Percentiles rank a stretch among this genome's conserved stretches.
Conservation (phyloP, 1,140 invertebrate species). For the Paralvinella palmiformis region DNA sequence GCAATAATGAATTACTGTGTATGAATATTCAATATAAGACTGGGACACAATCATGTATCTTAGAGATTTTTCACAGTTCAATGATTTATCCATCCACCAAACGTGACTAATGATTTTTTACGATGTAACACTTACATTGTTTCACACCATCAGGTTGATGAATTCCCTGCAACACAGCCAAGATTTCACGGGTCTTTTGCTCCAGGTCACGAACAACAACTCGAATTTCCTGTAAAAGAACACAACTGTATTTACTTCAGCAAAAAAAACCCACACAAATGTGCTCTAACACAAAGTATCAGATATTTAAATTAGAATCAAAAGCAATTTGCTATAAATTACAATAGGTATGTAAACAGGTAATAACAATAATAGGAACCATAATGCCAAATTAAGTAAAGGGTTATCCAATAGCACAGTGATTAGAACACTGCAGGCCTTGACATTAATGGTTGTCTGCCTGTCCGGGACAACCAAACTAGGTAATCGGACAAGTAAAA, state of each 20-base stretch:
- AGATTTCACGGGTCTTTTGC: constrained; percentile 61
- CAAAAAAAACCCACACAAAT: too few species aligned
- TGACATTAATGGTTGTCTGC: too few species aligned
- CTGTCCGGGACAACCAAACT: too few species aligned
- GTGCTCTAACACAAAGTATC: too few species aligned
- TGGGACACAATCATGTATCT: neutral
- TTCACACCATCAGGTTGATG: constrained; percentile 58
- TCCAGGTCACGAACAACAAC: constrained; percentile 63
- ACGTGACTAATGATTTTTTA: neutral
- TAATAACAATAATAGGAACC: too few species aligned
- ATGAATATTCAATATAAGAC: neutral
- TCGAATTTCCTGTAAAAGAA: constrained; percentile 60
- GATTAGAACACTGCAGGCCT: too few species aligned
- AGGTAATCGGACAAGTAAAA: too few species aligned
- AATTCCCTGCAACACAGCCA: constrained; percentile 65
- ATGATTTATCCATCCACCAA: neutral
- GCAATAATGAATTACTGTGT: neutral
- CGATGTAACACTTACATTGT: constrained; percentile 50
- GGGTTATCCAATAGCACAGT: too few species aligned
- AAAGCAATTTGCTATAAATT: too few species aligned
- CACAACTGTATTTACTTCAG: neutral
- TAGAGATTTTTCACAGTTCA: neutral
- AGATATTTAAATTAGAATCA: too few species aligned
- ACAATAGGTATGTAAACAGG: too few species aligned
- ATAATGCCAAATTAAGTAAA: too few species aligned